A percentile compares a stretch with the other conserved stretches of the same genome.
Conservation (phyloP, 2,888 invertebrate species). For the Opisthograptis luteolata region DNA sequence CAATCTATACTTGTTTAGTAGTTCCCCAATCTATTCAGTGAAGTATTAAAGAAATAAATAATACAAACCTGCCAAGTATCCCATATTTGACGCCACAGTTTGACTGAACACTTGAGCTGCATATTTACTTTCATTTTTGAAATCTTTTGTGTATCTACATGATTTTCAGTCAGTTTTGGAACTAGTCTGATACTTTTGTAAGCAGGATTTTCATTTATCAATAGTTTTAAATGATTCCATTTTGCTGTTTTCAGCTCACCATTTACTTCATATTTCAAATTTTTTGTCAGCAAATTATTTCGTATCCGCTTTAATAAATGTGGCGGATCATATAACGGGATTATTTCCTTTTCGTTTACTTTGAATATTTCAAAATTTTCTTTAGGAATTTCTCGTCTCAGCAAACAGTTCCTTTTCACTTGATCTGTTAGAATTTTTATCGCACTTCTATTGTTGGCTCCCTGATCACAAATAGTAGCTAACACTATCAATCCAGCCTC, state of each 20-base stretch:
- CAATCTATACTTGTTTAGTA: no score
- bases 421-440: not conserved
- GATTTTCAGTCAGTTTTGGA: conserved; percentile 1
- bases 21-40: no score
- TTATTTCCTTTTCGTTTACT: not conserved
- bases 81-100: conserved; percentile 41
- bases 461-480: conserved; percentile 7
- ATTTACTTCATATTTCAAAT: not conserved
- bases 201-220: conserved; percentile 11
- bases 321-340: not conserved
- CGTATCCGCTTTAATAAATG: not conserved
- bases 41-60: no score
- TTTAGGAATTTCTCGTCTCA: not conserved
- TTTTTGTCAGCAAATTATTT: not conserved
- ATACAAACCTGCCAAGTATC: conserved; percentile 45
- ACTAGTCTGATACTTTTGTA: conserved; percentile 1
- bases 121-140: conserved; percentile 34
- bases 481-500: not conserved
- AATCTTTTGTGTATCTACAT: not conserved
- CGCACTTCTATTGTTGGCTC: not conserved
- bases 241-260: conserved; percentile 26
- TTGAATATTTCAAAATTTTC: not conserved
- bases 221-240: conserved; percentile 36
- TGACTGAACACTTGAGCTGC: conserved; percentile 42
- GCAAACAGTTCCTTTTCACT: not conserved